phyloP scores from a whole-genome alignment of 2,888 invertebrate species.

The Drosophila birchii region DNA sequence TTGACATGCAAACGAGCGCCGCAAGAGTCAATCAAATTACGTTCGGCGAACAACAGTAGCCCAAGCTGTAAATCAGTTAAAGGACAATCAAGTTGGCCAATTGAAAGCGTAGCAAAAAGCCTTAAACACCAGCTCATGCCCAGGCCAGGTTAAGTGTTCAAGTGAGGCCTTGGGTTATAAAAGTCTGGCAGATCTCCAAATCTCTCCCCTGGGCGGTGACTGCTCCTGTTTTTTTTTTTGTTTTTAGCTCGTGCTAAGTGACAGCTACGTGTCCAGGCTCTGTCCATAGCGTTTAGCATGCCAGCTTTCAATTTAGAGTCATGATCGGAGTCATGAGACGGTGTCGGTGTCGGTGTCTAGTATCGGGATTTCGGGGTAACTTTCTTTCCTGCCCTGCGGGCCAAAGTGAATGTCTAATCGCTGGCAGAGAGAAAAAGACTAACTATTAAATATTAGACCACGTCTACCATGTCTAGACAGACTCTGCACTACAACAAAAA shows the following conservation, averaged over 20 bases:
- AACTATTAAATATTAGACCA: slow-evolving; percentile 21
- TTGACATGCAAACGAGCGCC: slow-evolving; percentile 70
- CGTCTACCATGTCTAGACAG: slow-evolving; percentile 29
- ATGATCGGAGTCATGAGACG: slow-evolving; percentile 26
- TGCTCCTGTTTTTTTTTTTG: slow-evolving; percentile 30
- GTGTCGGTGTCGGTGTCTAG: slow-evolving; percentile 4
- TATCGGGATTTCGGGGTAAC: slow-evolving; percentile 23
- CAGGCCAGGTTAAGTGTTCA: slow-evolving; percentile 22
- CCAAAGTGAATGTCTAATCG: slow-evolving; percentile 73
- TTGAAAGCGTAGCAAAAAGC: slow-evolving; percentile 58
- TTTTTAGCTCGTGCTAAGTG: slow-evolving; percentile 40
- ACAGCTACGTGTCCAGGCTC: slow-evolving; percentile 61
- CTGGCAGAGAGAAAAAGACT: slow-evolving; percentile 5
- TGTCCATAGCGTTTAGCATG: slow-evolving; percentile 65
- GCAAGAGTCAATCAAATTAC: slow-evolving; percentile 78
- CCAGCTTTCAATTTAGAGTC: slow-evolving; percentile 69
- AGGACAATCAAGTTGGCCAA: slow-evolving; percentile 72
- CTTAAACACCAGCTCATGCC: slow-evolving; percentile 5
- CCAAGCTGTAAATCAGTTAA: slow-evolving; percentile 64
- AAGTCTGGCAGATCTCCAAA: slow-evolving; percentile 29
- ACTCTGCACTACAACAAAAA: slow-evolving; percentile 19
- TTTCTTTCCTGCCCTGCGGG: slow-evolving; percentile 41
- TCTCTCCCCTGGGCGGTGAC: slow-evolving; percentile 18
- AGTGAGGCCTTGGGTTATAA: slow-evolving; percentile 22
- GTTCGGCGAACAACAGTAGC: slow-evolving; percentile 51